Evolutionary conservation across 2,888 invertebrate genomes (phyloP), one percentile per base, ranked within the genome.

Genomic region (Sinohyriopsis cumingii): DNA sequence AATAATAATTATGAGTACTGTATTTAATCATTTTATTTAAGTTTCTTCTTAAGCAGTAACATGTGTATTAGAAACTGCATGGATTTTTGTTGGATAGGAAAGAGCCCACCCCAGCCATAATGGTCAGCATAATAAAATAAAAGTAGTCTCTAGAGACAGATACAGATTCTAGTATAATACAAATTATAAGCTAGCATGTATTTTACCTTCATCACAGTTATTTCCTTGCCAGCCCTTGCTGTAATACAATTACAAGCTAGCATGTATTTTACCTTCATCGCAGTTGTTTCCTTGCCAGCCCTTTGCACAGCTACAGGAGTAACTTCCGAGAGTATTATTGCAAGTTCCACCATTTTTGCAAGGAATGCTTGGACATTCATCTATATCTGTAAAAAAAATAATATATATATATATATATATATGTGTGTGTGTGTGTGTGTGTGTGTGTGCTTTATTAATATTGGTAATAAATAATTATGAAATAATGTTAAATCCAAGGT

Each of bases 341-440:
- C 69, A 69, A 15, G 60, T 25, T n/a, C 75, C 73, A 24, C 66
- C 56, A 20, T 59, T 62, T 55, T 70, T 68, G 33, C 77, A 77
- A 0, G 73, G 73, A 19, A 22, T 62, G 25, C 18, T 19, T 53
- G 18, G 65, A 56, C 65, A 65, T 65, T 65, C 65, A 28, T 65
- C 56, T 25, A 65, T 19, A 65, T 65, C 63, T 63, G 53, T 6
- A n/a, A n/a, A n/a, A n/a, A n/a, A n/a, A n/a, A n/a, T n/a, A 63
- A 53, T 61, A n/a, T 12, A 22, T 12, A 33, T 28, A 9, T 56
- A 45, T 20, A 65, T 65, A 33, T 33, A 33, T 25, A 25, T 25
- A 25, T 25, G 4, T 33, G 6, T 6, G 1, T 7, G 6, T 25
- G 4, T 25, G 3, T 28, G 3, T 25, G n/a, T n/a, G n/a, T 25